Evolutionary conservation across 1,140 invertebrate genomes (phyloP).

Genomic region (Hyphantria cunea): DNA sequence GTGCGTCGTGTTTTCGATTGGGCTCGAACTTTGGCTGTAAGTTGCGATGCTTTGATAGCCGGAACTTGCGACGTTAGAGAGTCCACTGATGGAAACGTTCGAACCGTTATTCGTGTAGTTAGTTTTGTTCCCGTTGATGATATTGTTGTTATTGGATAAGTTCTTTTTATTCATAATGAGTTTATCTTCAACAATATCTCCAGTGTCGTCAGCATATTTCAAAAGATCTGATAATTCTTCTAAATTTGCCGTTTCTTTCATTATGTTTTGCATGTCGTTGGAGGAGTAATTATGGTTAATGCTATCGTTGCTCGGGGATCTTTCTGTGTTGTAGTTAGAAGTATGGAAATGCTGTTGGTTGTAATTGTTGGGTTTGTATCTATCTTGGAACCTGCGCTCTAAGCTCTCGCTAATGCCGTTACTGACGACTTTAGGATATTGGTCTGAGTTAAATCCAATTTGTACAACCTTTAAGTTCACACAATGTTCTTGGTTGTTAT

Average conservation of each 20-base stretch:
- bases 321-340: constrained; percentile 71
- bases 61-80: constrained; percentile 92
- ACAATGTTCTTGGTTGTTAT: constrained; percentile 80
- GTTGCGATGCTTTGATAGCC: constrained; percentile 95
- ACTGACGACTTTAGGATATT: constrained; percentile 73
- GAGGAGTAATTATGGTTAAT: constrained; percentile 73
- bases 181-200: constrained; percentile 78
- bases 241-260: constrained; percentile 82
- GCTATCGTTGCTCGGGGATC: constrained; percentile 70
- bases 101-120: constrained; percentile 85
- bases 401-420: constrained; percentile 81
- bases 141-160: constrained; percentile 65
- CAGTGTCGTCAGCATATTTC: constrained; percentile 85
- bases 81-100: constrained; percentile 89
- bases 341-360: constrained; percentile 70
- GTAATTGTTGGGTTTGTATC: constrained; percentile 74
- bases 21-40: constrained; percentile 94
- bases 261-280: constrained; percentile 72
- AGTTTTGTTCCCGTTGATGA: constrained; percentile 72
- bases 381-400: constrained; percentile 73
- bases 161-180: constrained; percentile 77
- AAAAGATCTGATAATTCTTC: constrained; percentile 89
- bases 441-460: constrained; percentile 78
- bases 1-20: constrained; percentile 87
- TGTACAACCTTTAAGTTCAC: constrained; percentile 81